These are phyloP conservation scores for Dendrolimus punctatus DNA, from an alignment of 1,140 invertebrate species.

Conservation along the genomic window DNA sequence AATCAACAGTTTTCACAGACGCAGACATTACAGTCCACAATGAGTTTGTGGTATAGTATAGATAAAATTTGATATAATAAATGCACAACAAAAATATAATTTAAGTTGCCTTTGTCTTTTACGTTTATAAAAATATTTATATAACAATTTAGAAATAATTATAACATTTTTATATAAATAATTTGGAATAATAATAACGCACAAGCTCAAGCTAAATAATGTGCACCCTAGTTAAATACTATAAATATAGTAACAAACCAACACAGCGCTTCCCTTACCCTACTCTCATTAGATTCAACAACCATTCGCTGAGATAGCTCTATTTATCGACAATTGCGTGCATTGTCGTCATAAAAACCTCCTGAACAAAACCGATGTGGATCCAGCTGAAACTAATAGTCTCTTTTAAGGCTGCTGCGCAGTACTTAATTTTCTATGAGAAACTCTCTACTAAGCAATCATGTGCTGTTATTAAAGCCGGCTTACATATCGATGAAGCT, in stretches of 20 bases:
- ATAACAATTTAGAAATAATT: constrained; percentile 69
- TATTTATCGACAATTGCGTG: too few species aligned
- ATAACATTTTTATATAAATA: constrained; percentile 64
- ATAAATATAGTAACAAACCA: constrained; percentile 65
- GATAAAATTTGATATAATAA: constrained; percentile 66
- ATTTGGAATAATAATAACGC: constrained; percentile 66
- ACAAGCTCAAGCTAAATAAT: constrained; percentile 65
- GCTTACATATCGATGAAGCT: too few species aligned
- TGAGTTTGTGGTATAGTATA: constrained; percentile 57
- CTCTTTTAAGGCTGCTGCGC: too few species aligned
- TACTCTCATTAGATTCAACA: too few species aligned
- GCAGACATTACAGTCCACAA: constrained; percentile 63
- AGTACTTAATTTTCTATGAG: too few species aligned
- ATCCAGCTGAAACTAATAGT: too few species aligned
- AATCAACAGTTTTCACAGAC: constrained; percentile 55
- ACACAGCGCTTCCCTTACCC: constrained; percentile 42
- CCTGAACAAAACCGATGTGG: too few species aligned
- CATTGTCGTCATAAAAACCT: too few species aligned
- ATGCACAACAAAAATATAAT: constrained; percentile 70
- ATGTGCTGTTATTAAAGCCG: too few species aligned
- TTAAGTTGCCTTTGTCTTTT: constrained; percentile 66
- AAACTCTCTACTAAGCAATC: too few species aligned
- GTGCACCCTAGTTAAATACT: constrained; percentile 61
- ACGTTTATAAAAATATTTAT: constrained; percentile 66
- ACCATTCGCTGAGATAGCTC: too few species aligned